Percentiles rank a stretch among this genome's conserved stretches.
Evolutionary conservation across 2,113 vertebrate genomes (phyloP).

Genomic region (Haemorhous mexicanus): DNA sequence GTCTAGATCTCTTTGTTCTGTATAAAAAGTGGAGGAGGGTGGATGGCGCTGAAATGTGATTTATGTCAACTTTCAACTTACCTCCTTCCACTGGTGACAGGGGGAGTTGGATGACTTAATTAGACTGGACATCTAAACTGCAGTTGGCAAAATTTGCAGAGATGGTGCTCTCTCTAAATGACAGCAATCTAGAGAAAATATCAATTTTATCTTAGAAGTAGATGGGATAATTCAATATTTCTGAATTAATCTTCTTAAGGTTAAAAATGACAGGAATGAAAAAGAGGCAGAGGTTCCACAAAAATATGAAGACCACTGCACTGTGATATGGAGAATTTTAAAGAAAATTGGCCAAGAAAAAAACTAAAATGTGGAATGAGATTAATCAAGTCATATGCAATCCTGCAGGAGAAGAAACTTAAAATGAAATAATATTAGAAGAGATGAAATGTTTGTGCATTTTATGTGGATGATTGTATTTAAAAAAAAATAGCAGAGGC

Average conservation of each 20-base stretch:
- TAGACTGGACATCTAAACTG: constrained; percentile 4
- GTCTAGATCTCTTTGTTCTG: neutral
- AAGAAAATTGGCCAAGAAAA: neutral
- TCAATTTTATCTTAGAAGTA: constrained; percentile 3
- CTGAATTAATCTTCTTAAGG: neutral
- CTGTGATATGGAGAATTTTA: neutral
- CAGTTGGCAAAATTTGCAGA: neutral
- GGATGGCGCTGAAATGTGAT: neutral
- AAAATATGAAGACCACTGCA: neutral
- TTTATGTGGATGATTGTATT: constrained; percentile 40
- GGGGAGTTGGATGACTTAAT: neutral
- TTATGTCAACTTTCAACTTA: constrained; percentile 11
- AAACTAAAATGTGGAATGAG: neutral
- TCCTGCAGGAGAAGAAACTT: neutral
- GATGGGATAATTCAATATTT: neutral
- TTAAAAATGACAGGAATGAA: neutral
- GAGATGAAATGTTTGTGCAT: constrained; percentile 39
- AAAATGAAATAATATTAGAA: constrained; percentile 6
- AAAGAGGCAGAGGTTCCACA: neutral
- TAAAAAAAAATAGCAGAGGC: constrained; percentile 29
- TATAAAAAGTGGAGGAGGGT: neutral
- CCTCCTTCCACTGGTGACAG: neutral
- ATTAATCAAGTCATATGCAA: neutral
- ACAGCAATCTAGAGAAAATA: constrained; percentile 8
- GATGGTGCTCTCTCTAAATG: neutral